Conservation (phyloP, 2,113 vertebrate species). For the Cynocephalus volans region DNA sequence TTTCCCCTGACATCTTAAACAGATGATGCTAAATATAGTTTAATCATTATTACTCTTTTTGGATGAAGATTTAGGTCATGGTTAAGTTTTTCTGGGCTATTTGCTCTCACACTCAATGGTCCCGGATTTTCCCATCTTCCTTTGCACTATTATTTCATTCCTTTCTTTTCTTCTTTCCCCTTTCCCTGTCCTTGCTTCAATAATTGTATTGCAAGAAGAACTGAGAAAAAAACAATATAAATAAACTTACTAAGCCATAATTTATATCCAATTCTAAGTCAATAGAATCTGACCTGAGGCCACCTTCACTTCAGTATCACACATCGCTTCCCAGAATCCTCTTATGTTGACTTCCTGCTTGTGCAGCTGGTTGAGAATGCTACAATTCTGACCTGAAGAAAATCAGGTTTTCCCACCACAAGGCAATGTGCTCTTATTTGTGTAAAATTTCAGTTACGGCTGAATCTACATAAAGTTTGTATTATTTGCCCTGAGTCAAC, state of each 20-base stretch:
- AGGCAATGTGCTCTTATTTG: slow-evolving; percentile 28
- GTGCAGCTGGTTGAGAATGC: slow-evolving; percentile 15
- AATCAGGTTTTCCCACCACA: neutral
- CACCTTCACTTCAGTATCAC: neutral
- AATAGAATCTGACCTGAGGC: slow-evolving; percentile 43
- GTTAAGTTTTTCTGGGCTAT: neutral
- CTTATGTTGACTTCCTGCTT: neutral
- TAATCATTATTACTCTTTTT: neutral
- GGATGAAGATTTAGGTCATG: neutral
- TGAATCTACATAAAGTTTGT: neutral
- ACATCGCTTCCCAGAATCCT: neutral
- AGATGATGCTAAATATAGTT: neutral
- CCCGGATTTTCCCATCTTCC: neutral
- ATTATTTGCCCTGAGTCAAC: slow-evolving; percentile 43
- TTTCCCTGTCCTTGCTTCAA: neutral
- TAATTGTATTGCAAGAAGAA: neutral
- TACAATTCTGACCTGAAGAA: slow-evolving; percentile 38
- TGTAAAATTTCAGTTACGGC: slow-evolving; percentile 32
- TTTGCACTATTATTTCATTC: neutral
- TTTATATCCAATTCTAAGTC: slow-evolving; percentile 38
- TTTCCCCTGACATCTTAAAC: neutral
- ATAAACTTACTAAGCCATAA: neutral
- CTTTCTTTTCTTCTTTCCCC: neutral
- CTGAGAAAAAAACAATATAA: neutral
- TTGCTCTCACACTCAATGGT: neutral